Base-by-base conservation (phyloP, 2,797 vertebrate genomes). In the Labeo calbasu region DNA sequence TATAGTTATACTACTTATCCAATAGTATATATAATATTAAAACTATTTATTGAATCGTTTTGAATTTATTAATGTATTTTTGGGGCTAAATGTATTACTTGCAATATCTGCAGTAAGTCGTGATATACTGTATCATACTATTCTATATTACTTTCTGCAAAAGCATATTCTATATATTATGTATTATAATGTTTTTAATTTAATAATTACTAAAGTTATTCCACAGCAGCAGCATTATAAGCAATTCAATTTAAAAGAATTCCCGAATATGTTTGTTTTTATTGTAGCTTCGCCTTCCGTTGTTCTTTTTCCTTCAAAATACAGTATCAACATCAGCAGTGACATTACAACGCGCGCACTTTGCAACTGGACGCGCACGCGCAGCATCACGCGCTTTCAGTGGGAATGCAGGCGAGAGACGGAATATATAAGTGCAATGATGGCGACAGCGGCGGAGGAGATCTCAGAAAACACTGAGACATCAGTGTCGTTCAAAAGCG, bases 361-460 rank as follows among this genome's bases (percentile, higher is more conserved):
- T 46, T 65, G 57, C 50, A n/a, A n/a, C 9, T 36, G 17, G 2
- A 7, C 82, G 78, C 84, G 87, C 84, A 81, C 17, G 77, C 82
- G 82, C 85, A 55, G 21, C 17, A 57, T 43, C 51, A 40, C 66
- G 81, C 66, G 13, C 55, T 55, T 69, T 23, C 66, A 75, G 51
- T 11, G 25, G 84, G 40, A 61, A 68, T 40, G 81, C 40, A 76
- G 10, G 71, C 32, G 48, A 68, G 53, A 65, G 63, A 69, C 14
- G 43, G 36, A 23, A 69, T n/a, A 78, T 25, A 86, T 92, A 89
- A 92, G 92, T 92, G 91, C 70, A 85, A 92, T 89, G 92, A 94
- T 93, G 92, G 92, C 90, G 93, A 92, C 91, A 88, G 91, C 86
- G 46, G 89, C 92, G 78, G 91, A 92, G 85, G 92, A 92, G 87